A percentile compares a stretch with the other conserved stretches of the same genome.
phyloP scores from a whole-genome alignment of 2,888 invertebrate species.

The Tuberolachnus salignus region DNA sequence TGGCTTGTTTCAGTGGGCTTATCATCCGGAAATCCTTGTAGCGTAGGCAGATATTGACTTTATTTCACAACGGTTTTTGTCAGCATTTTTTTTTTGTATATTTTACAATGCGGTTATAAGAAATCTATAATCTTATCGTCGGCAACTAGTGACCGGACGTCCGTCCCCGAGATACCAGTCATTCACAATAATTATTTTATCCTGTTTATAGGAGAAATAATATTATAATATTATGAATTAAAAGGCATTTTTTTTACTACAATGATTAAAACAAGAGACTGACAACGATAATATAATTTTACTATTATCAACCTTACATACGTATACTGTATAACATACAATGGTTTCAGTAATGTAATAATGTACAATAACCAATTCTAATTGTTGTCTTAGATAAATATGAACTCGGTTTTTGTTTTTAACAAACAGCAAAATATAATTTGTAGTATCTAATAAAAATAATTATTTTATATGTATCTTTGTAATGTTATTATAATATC shows the following conservation, averaged over 20 bases:
- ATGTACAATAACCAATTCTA: no score
- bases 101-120: not conserved
- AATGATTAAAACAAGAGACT: not conserved
- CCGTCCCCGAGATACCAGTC: slow-evolving; percentile 36
- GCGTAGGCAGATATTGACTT: slow-evolving; percentile 42
- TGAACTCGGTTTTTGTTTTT: no score
- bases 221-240: not conserved
- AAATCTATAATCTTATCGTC: slow-evolving; percentile 34
- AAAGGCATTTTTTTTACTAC: slow-evolving; percentile 1
- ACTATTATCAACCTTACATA: not conserved
- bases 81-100: not conserved
- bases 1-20: not conserved
- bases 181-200: slow-evolving; percentile 14
- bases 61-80: slow-evolving; percentile 16
- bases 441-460: no score
- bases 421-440: no score
- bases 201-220: not conserved
- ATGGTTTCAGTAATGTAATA: no score
- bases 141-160: slow-evolving; percentile 23
- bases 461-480: no score
- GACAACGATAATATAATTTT: not conserved
- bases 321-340: no score
- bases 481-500: no score
- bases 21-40: slow-evolving; percentile 49
- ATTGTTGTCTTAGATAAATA: no score